A percentile compares a stretch with the other conserved stretches of the same genome.
phyloP scores from a whole-genome alignment of 2,113 vertebrate genomes.

The Podarcis cretensis region DNA sequence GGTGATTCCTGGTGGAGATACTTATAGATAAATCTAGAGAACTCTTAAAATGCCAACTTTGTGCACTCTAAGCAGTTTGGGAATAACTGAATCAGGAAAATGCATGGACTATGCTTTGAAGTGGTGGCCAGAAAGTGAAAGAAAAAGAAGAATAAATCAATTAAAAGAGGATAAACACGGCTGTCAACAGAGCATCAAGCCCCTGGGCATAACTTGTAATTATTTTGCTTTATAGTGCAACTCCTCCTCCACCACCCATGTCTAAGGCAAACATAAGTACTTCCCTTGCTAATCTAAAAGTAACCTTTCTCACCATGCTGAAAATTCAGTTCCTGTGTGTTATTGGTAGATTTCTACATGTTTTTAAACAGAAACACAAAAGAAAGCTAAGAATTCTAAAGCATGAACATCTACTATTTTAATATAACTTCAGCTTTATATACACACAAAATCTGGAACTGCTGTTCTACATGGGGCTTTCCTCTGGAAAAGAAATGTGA shows the following conservation, averaged over 20 bases:
- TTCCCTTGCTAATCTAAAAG: not conserved
- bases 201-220: rapidly evolving
- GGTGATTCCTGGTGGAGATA: not conserved
- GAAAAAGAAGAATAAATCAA: not conserved
- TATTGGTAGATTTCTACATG: not conserved
- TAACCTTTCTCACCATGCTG: not conserved
- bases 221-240: not conserved
- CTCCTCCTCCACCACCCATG: not conserved
- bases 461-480: not conserved
- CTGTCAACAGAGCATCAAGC: not conserved
- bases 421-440: not conserved
- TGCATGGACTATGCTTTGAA: not conserved
- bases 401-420: not conserved
- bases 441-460: not conserved
- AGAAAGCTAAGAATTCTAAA: not conserved
- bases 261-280: not conserved
- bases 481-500: not conserved
- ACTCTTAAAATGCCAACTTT: not conserved
- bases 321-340: not conserved
- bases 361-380: not conserved
- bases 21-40: not conserved
- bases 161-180: not conserved
- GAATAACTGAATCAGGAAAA: not conserved
- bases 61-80: not conserved
- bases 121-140: not conserved